Evolutionary conservation across 53 echinoderm and acorn worm genomes (phyloP), one percentile per base, ranked within the genome.

Genomic region (Mesocentrotus franciscanus): DNA sequence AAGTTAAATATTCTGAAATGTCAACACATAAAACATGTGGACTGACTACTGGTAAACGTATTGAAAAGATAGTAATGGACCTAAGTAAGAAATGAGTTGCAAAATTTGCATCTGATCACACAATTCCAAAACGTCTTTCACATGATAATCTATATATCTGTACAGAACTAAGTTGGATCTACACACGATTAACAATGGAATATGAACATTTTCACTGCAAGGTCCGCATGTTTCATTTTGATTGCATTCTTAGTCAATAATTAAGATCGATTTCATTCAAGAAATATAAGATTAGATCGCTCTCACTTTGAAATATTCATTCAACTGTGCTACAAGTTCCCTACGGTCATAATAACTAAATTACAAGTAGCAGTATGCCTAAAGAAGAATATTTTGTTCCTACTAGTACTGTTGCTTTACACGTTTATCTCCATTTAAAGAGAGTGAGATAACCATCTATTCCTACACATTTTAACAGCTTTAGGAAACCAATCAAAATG

Each of bases 381-480:
- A 87, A 87, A 87, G 85, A 85, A 85, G 87, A 87, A 87, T 87
- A 87, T 87, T 87, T 39, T 87, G 57, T 66, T 91, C 9, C 91
- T 91, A 91, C 66, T 91, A 91, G 91, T 91, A 91, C 91, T 91
- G 91, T 66, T 91, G 91, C 91, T 91, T 91, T 20, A 91, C 35
- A 91, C 20, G 20, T 91, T 62, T 68, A 91, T 66, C 66, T 91
- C 58, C n/a, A 57, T 16, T n/a, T 87, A 58, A 12, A 58, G 29
- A 87, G 49, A 87, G 58, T 57, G 58, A 87, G 87, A 87, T 87
- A 58, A 87, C 14, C 58, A 58, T 58, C 58, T 27, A 84, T 87
- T 57, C 87, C 87, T 58, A 87, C n/a, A 87, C 56, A 87, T 34
- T 58, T 87, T 14, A 57, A 58, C 84, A 84, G 84, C 39, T 84